phyloP scores from a whole-genome alignment of 2,797 vertebrate genomes.

The Rhinoraja longicauda region DNA sequence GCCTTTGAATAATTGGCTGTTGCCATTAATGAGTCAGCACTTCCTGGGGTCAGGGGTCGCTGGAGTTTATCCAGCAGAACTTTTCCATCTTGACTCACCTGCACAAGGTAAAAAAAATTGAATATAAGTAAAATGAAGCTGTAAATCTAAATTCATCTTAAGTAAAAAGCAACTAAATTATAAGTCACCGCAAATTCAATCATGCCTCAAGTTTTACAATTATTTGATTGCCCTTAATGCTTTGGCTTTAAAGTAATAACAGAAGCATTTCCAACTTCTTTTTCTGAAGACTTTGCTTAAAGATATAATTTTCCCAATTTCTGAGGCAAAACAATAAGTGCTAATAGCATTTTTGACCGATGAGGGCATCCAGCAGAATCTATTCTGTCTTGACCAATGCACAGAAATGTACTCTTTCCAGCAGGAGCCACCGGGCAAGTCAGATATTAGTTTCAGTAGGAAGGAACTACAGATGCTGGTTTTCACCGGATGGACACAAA shows the following conservation, averaged over 20 bases:
- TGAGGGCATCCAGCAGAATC: not conserved
- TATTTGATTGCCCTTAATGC: not conserved
- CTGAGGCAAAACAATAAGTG: not conserved
- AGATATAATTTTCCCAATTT: not conserved
- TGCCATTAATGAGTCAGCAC: slow-evolving; percentile 83
- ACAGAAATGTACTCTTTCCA: not conserved
- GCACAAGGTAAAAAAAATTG: slow-evolving; percentile 21
- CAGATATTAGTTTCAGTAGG: too few species aligned
- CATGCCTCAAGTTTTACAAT: not conserved
- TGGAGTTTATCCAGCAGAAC: slow-evolving; percentile 92
- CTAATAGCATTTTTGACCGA: not conserved
- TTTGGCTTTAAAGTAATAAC: not conserved
- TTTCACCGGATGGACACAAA: too few species aligned
- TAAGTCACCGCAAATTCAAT: not conserved
- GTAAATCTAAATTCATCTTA: not conserved
- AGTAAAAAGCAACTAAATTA: not conserved
- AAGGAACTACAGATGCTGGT: too few species aligned
- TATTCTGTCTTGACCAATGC: not conserved
- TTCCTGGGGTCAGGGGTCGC: slow-evolving; percentile 87
- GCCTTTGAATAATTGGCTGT: slow-evolving; percentile 97
- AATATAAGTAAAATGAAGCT: not conserved
- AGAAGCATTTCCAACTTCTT: not conserved
- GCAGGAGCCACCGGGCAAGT: not conserved
- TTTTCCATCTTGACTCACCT: slow-evolving; percentile 98
- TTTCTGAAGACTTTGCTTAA: not conserved